Evolutionary conservation across 2,113 vertebrate species (phyloP).

Genomic region (Pangasianodon gigas): DNA sequence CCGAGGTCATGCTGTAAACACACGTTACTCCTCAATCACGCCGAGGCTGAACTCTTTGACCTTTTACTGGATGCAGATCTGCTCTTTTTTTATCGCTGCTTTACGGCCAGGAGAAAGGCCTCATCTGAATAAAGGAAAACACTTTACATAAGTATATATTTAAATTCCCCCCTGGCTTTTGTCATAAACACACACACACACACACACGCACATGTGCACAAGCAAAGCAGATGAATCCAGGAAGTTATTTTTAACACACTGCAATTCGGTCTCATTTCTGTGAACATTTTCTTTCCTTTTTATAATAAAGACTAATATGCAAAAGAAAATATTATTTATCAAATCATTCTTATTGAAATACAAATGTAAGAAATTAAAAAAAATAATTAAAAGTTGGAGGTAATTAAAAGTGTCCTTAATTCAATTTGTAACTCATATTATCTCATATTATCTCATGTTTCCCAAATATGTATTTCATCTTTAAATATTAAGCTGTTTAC

Average conservation of each 20-base stretch:
- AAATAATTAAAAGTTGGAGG: too few species aligned
- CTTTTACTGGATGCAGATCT: slow-evolving; percentile 29
- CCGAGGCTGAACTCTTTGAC: slow-evolving; percentile 17
- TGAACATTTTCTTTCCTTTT: background rate
- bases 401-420: too few species aligned
- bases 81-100: slow-evolving; percentile 9
- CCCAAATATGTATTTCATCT: background rate
- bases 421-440: background rate
- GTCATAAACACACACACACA: background rate
- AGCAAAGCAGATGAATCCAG: too few species aligned
- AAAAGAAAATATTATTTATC: background rate
- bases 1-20: background rate
- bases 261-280: too few species aligned
- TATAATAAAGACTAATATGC: background rate
- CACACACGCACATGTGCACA: background rate
- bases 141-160: background rate
- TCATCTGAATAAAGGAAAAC: slow-evolving; percentile 37
- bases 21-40: background rate
- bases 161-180: background rate
- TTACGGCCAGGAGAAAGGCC: background rate
- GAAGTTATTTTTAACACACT: too few species aligned
- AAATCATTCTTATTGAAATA: too few species aligned
- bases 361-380: too few species aligned
- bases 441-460: background rate
- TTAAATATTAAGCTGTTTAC: background rate